A percentile compares a stretch with the other conserved stretches of the same genome.
phyloP scores from a whole-genome alignment of 2,888 invertebrate species.

The Tachina lurida region DNA sequence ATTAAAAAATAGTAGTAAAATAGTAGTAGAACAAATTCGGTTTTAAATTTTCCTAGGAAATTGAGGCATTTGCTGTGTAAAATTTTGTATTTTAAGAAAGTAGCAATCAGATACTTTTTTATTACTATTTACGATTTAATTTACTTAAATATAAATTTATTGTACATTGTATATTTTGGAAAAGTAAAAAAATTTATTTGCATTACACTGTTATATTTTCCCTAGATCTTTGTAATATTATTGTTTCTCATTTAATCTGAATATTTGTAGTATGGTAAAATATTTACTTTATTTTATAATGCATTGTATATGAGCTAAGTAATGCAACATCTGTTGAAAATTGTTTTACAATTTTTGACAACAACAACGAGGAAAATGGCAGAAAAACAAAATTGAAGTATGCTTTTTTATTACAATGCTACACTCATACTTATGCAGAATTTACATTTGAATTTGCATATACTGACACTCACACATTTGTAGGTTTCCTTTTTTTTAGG shows the following conservation, averaged over 20 bases:
- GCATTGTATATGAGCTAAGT: conserved; percentile 60
- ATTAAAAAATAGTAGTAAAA: too few species aligned
- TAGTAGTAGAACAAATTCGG: too few species aligned
- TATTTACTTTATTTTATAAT: conserved; percentile 70
- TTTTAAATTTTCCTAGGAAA: too few species aligned
- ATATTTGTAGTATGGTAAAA: conserved; percentile 63
- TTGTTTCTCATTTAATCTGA: conserved; percentile 50
- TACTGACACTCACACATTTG: neutral
- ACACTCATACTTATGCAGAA: neutral
- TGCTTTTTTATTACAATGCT: conserved; percentile 2
- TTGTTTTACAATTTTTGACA: conserved; percentile 68
- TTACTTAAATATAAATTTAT: too few species aligned
- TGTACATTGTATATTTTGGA: too few species aligned
- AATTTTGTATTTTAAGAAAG: too few species aligned
- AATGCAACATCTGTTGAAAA: conserved; percentile 71
- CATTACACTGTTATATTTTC: neutral
- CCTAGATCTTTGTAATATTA: neutral
- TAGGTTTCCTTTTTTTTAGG: conserved; percentile 11
- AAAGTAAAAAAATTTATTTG: neutral
- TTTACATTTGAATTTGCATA: conserved; percentile 17
- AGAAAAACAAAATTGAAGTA: conserved; percentile 36
- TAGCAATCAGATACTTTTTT: too few species aligned
- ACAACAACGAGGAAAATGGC: conserved; percentile 13
- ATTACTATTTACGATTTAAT: too few species aligned
- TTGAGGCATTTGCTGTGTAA: too few species aligned